Percentiles rank a stretch among this genome's conserved stretches.
These are phyloP conservation scores for Chydorus sphaericus DNA, from an alignment of 2,888 invertebrate genomes.

Conservation along the genomic window DNA sequence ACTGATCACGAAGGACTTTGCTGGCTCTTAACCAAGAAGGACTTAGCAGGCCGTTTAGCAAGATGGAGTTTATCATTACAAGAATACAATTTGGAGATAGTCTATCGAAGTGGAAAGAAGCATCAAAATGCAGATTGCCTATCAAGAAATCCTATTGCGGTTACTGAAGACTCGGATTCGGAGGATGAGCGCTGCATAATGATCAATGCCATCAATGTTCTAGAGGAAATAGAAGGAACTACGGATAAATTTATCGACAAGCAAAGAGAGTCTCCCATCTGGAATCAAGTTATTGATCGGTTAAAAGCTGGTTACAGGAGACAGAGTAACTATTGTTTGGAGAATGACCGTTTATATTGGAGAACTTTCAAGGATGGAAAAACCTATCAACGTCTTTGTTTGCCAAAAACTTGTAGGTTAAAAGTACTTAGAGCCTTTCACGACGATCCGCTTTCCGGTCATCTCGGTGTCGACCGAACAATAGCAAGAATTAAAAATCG, in stretches of 20 bases:
- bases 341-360: background rate
- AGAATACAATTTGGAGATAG: slow-evolving; percentile 18
- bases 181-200: background rate
- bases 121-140: background rate
- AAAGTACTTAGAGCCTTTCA: slow-evolving; percentile 15
- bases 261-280: background rate
- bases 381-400: background rate
- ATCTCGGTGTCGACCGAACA: slow-evolving; percentile 18
- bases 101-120: slow-evolving; percentile 4
- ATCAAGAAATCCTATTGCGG: background rate
- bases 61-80: slow-evolving; percentile 18
- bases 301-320: too few relatives aligned
- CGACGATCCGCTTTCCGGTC: slow-evolving; percentile 15
- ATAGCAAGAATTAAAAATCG: slow-evolving; percentile 12
- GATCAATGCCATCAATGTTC: background rate
- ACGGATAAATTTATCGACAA: background rate
- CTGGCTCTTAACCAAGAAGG: background rate
- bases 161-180: background rate
- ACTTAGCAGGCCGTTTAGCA: slow-evolving; percentile 13
- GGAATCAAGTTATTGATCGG: background rate
- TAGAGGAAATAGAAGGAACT: background rate
- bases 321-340: background rate
- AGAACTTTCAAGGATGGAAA: background rate
- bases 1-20: slow-evolving; percentile 14
- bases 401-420: background rate